A percentile compares a stretch with the other conserved stretches of the same genome.
Evolutionary conservation across 1,140 invertebrate genomes (phyloP).

Genomic region (Temnothorax longispinosus): DNA sequence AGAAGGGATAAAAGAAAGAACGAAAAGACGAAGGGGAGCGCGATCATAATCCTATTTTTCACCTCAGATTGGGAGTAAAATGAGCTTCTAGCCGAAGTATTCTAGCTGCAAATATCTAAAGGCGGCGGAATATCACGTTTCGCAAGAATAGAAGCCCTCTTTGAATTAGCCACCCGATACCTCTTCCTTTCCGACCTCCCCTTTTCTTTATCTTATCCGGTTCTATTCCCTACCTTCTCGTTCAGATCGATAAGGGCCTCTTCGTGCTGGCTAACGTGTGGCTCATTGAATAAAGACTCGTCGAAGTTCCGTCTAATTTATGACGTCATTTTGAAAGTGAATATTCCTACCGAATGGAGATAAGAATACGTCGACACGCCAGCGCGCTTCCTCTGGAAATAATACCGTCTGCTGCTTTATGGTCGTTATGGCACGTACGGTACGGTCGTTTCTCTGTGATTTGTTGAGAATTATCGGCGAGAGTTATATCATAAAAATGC

Average conservation of each 20-base stretch:
- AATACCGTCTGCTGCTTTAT: constrained; percentile 17
- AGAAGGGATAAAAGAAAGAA: neutral
- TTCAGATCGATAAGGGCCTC: constrained; percentile 34
- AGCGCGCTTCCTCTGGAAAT: constrained; percentile 14
- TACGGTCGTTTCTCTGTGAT: constrained; percentile 18
- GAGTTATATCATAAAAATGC: neutral
- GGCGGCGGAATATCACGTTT: constrained; percentile 69
- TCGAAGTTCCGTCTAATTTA: constrained; percentile 45
- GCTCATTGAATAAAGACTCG: constrained; percentile 51
- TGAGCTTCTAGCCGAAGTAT: constrained; percentile 61
- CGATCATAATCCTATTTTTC: constrained; percentile 64
- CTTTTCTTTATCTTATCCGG: constrained; percentile 34
- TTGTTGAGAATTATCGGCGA: constrained; percentile 14
- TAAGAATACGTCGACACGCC: constrained; percentile 33
- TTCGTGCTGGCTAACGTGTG: constrained; percentile 45
- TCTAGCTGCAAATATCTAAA: constrained; percentile 51
- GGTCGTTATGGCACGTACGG: neutral
- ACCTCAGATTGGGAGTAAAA: constrained; percentile 63
- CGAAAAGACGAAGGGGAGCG: constrained; percentile 22
- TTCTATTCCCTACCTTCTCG: constrained; percentile 8
- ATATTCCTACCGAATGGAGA: constrained; percentile 46
- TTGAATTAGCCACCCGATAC: constrained; percentile 63
- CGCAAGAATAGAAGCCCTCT: constrained; percentile 64
- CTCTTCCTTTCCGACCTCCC: neutral
- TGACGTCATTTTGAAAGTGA: constrained; percentile 50